Conservation (phyloP, 1,140 invertebrate species). For the Lordiphosa stackelbergi region DNA sequence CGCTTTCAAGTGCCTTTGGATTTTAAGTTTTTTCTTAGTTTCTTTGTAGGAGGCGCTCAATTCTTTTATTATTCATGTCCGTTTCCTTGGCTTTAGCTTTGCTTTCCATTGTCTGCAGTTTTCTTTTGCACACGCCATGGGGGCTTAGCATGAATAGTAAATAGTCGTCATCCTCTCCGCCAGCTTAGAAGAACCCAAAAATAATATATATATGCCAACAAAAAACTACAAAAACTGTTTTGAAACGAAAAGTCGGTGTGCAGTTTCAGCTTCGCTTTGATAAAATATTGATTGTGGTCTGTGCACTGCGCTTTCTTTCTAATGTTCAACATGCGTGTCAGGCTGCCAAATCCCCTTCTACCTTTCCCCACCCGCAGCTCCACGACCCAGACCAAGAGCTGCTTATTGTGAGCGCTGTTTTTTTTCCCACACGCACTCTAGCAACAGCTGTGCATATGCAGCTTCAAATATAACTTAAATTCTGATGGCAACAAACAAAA, state of each 20-base stretch:
- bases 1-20: slow-evolving; percentile 33
- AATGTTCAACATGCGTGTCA: slow-evolving; percentile 65
- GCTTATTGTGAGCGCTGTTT: slow-evolving; percentile 57
- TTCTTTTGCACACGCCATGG: slow-evolving; percentile 60
- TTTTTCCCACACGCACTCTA: slow-evolving; percentile 23
- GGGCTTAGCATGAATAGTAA: slow-evolving; percentile 69
- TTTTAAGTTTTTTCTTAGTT: slow-evolving; percentile 8
- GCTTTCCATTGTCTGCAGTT: slow-evolving; percentile 65
- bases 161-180: slow-evolving; percentile 30
- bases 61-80: slow-evolving; percentile 67
- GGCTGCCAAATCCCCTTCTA: slow-evolving; percentile 4
- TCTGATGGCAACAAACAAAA: slow-evolving; percentile 42
- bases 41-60: slow-evolving; percentile 55
- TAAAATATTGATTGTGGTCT: slow-evolving; percentile 72
- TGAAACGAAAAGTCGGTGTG: slow-evolving; percentile 23
- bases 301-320: slow-evolving; percentile 31
- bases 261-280: slow-evolving; percentile 53
- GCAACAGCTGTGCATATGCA: slow-evolving; percentile 28
- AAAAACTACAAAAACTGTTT: slow-evolving; percentile 26
- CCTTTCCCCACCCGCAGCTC: background rate
- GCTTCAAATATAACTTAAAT: slow-evolving; percentile 34
- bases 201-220: slow-evolving; percentile 3
- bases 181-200: slow-evolving; percentile 15
- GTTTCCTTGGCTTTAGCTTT: slow-evolving; percentile 45
- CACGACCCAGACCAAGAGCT: slow-evolving; percentile 19